Evolutionary conservation across 2,113 vertebrate genomes (phyloP).

Genomic region (Microcebus lehilahytsara): DNA sequence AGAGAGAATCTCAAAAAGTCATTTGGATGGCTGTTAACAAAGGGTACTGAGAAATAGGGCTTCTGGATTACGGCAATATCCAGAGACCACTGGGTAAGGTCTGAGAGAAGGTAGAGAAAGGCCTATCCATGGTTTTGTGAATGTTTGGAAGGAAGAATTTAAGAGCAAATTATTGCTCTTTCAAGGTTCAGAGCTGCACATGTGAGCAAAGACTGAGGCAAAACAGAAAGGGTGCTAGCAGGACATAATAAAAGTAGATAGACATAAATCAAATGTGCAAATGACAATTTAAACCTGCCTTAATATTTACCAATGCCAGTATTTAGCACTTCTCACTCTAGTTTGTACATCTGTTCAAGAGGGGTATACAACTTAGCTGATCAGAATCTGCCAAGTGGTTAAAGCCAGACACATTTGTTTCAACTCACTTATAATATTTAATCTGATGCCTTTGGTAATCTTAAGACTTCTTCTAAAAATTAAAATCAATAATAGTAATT

Average conservation of each 20-base stretch:
- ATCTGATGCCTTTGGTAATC: slow-evolving; percentile 31
- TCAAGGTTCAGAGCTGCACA: background rate
- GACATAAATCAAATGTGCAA: background rate
- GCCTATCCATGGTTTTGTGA: background rate
- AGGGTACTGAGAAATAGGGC: background rate
- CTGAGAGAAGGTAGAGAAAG: background rate
- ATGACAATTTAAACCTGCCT: background rate
- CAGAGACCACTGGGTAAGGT: background rate
- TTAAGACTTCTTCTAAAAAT: slow-evolving; percentile 31
- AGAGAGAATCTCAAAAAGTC: slow-evolving; percentile 46
- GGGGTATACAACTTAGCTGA: background rate
- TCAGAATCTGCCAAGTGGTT: background rate
- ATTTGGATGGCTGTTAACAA: slow-evolving; percentile 15
- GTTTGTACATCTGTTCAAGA: background rate
- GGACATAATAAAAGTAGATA: background rate
- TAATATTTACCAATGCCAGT: background rate
- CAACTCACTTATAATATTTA: background rate
- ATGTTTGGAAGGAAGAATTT: background rate
- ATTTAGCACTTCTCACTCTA: background rate
- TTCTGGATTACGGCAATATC: background rate
- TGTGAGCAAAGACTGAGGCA: background rate
- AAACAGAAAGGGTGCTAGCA: background rate
- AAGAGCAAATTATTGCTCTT: background rate
- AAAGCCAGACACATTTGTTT: background rate
- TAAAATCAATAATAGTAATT: slow-evolving; percentile 61